Base-by-base conservation (phyloP, 2,797 vertebrate genomes). In the Myripristis jacobus region DNA sequence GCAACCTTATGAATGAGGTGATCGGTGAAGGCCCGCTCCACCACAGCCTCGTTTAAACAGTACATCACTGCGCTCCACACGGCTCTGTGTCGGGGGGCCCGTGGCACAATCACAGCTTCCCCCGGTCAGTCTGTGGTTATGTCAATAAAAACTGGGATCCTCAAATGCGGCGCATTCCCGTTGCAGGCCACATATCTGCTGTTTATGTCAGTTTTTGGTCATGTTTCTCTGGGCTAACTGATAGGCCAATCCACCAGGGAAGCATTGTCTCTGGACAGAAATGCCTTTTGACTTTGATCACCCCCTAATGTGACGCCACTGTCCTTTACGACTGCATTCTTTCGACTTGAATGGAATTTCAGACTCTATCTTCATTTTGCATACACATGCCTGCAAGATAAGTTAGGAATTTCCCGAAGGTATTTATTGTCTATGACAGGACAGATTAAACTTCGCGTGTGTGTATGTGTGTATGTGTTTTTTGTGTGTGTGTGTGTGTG, bases 1-100 rank as follows among this genome's bases (percentile, higher is more conserved):
- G 63, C 57, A n/a, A 43, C 66, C 66, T 85, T 90, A 92, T 91
- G 89, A 77, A 94, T 91, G 92, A 93, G 89, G 92, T 94, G 92
- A 77, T 12, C 46, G 74, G 24, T 89, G 90, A 92, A 7, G 79
- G 59, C 70, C 75, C 55, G 54, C 72, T 79, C 73, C 10, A 31
- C 77, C 76, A 25, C 77, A 84, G 82, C 79, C 73, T 87, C 71
- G 72, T 79, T 74, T 81, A 56, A 38, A 68, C 78, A 64, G 79
- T 90, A 79, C 83, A 87, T 91, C 91, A 90, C 6, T 10, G 44
- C 2, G 66, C 25, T 77, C 62, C 57, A 19, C 54, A 11, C 16
- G 65, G 60, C 66, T 6, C 62, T 51, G 48, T 47, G 61, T 51
- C 12, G 43, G 61, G 52, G 59, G 50, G 16, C 19, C 41, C 0